A percentile compares a stretch with the other conserved stretches of the same genome.
phyloP scores from a whole-genome alignment of 2,888 invertebrate genomes.

The Pheosia tremula region DNA sequence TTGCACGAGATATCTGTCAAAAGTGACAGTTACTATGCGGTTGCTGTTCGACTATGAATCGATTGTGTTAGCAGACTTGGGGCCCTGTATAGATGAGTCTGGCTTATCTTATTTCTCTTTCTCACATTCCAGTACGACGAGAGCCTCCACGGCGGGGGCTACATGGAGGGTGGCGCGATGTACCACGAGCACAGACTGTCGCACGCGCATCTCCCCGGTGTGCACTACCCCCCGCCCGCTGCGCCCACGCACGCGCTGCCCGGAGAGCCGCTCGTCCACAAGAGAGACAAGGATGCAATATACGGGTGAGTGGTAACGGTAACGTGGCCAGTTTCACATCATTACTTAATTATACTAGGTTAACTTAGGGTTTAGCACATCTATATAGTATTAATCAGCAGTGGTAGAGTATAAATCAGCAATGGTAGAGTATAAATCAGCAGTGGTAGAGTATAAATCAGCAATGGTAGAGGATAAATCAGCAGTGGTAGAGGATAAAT shows the following conservation, averaged over 20 bases:
- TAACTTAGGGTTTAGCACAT: no score
- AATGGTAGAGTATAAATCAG: no score
- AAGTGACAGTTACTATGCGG: no score
- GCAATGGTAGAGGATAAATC: no score
- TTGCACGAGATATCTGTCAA: no score
- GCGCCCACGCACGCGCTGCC: conserved; percentile 95
- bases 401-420: no score
- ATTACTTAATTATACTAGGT: not conserved
- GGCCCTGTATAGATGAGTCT: not conserved
- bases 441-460: no score
- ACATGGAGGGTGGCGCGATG: conserved; percentile 91
- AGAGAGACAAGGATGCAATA: conserved; percentile 99
- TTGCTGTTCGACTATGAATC: no score
- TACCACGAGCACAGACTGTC: conserved; percentile 93
- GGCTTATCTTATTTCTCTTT: conserved; percentile 9
- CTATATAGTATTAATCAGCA: no score
- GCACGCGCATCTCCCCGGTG: conserved; percentile 88
- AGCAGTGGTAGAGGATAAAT: no score
- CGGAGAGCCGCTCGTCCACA: conserved; percentile 95
- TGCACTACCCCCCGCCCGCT: conserved; percentile 93
- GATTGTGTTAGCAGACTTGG: no score
- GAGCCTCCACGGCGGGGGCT: conserved; percentile 93
- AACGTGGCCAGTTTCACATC: conserved; percentile 51
- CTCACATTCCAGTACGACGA: conserved; percentile 93
- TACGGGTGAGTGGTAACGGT: conserved; percentile 94